Evolutionary conservation across 2,888 invertebrate species (phyloP), one percentile per base, ranked within the genome.

Genomic region (Augochlorella aurata): DNA sequence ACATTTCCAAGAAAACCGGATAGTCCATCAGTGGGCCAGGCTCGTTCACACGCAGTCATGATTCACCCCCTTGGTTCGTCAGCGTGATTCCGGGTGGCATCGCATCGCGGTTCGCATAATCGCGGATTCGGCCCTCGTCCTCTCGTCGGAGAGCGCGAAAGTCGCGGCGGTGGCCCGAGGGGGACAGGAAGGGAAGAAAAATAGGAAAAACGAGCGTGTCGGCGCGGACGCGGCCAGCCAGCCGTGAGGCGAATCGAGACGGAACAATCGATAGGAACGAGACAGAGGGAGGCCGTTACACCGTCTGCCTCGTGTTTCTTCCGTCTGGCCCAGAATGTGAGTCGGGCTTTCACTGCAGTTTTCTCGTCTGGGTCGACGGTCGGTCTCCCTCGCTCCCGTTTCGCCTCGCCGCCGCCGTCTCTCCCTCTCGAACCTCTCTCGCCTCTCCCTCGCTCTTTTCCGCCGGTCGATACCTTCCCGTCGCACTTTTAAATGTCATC

Each of bases 291-390:
- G 87, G 90, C 87, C 87, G 88, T 91, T 89, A 89, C 86, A 88
- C 89, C 83, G 88, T 88, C 87, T 88, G 86, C 87, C 83, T 88
- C 85, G 88, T 85, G 90, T 91, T 90, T 91, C 91, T 92, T 91
- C 91, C 92, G 91, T 90, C 90, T 91, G 92, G 90, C 91, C 91
- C 91, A 92, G 92, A 92, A 92, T 91, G 90, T 88, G 88, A 91
- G 87, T 84, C 89, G 88, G 90, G 92, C 92, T 92, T 92, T 92
- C 92, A 92, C 92, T 92, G 90, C 89, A 91, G 91, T 91, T 91
- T 91, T 90, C 91, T 91, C 91, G 92, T 91, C 91, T 91, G 90
- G 90, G 87, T 91, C 90, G 91, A 84, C 85, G 84, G 85, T 85
- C 87, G 29, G 21, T 74, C 84, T 83, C 75, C 77, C 80, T 82